Evolutionary conservation across 2,113 vertebrate genomes (phyloP).

Genomic region (Cyanoliseus patagonus): DNA sequence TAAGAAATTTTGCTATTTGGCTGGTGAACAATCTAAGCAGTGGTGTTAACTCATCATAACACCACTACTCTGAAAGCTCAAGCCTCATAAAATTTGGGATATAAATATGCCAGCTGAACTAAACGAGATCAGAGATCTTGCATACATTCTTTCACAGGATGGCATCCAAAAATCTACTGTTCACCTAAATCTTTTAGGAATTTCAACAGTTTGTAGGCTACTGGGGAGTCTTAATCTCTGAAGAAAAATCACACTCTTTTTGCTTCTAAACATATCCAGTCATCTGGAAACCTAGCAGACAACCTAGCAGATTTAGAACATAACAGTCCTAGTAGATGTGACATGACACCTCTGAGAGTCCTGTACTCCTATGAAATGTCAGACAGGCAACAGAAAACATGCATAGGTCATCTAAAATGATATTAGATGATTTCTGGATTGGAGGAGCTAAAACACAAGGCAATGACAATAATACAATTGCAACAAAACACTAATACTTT

Average conservation of each 20-base stretch:
- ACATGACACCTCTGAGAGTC: neutral
- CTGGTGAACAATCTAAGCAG: slow-evolving; percentile 73
- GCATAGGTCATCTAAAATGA: neutral
- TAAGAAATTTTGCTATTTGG: slow-evolving; percentile 76
- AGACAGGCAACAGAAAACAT: neutral
- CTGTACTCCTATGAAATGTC: neutral
- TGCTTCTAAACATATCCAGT: neutral
- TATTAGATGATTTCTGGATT: neutral
- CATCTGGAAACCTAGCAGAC: neutral
- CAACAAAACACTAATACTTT: neutral
- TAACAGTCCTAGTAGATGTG: neutral
- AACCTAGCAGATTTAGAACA: neutral
- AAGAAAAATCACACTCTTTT: neutral
- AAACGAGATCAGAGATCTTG: slow-evolving; percentile 62
- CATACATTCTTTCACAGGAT: neutral
- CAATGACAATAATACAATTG: neutral
- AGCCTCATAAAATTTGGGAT: slow-evolving; percentile 69
- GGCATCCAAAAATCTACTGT: neutral
- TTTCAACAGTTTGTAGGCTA: neutral
- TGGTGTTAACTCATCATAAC: slow-evolving; percentile 77
- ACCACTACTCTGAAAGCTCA: slow-evolving; percentile 68
- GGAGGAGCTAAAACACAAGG: neutral
- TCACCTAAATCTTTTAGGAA: neutral
- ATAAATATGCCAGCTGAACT: slow-evolving; percentile 75
- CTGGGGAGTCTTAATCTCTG: neutral